Evolutionary conservation across 2,797 vertebrate genomes (phyloP), one percentile per base, ranked within the genome.

Genomic region (Pygocentrus nattereri): DNA sequence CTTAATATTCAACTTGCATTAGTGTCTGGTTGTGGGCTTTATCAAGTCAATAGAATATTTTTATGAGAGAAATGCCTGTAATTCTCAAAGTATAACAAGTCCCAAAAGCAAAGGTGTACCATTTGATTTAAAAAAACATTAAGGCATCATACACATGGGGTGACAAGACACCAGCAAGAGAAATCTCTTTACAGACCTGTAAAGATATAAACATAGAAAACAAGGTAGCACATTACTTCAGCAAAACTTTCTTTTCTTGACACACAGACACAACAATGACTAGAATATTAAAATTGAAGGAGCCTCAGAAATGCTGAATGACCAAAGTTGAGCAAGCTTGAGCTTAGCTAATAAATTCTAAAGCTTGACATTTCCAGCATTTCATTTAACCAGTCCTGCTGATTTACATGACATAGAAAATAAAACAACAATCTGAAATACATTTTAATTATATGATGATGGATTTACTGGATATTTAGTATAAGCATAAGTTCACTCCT

Each of bases 151-250:
- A 31, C 27, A 34, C 19, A 31, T 1, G 23, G 27, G 18, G 7
- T 21, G 47, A 71, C 25, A 18, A 30, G 30, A 71, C 15, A 50
- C 3, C 18, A 67, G 7, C 34, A n/a, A 10, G 7, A 27, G 62
- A 25, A 25, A 67, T 47, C 23, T 69, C 67, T 30, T 52, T 25
- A 50, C 16, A 61, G 82, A 80, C 56, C 70, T 77, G 85, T 92
- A 89, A 90, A 88, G 15, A 64, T 12, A 73, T 78, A 86, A 89
- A 49, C 70, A 74, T 91, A 89, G 91, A 93, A 95, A 91, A 94
- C 93, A 93, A 50, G 19, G 25, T 64, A n/a, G n/a, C 31, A 41
- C 56, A 30, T 25, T 44, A 69, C 16, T 54, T 58, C 64, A 70
- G 67, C 27, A 69, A 11, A 34, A 13, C 13, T n/a, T 10, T 21